Evolutionary conservation across 2,888 invertebrate genomes (phyloP), one percentile per base, ranked within the genome.

Genomic region (Apamea monoglypha): DNA sequence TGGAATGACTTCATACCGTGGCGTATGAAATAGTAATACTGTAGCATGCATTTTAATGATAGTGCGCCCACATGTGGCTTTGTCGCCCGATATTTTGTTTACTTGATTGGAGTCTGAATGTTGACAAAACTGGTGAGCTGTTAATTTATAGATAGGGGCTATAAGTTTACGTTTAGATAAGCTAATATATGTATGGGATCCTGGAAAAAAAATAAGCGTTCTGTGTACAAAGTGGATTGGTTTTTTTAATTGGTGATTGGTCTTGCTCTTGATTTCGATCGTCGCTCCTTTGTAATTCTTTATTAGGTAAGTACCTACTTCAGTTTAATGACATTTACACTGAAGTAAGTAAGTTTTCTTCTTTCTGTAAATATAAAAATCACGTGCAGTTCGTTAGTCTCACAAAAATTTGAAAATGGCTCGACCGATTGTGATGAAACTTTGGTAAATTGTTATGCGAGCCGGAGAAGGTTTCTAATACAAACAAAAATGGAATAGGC

Each of bases 11-110:
- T 80, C 74, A 80, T 83, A 76, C 75, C 36, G 79, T 75, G 25
- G 36, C 69, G 29, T 75, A 84, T 81, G 67, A 67, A 84, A 81
- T 73, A 87, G 74, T 87, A 75, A 80, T 72, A 73, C 73, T 59
- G 81, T 75, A 59, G 75, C 77, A 76, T 87, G 81, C 81, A 87
- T 87, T 84, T 83, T 77, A 84, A 81, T 84, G 77, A 84, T 71
- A 87, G 64, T 76, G 66, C 63, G 76, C 53, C 74, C 87, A 84
- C 85, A 84, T 75, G 77, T 75, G 81, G 85, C 87, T 81, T 80
- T 75, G 85, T 84, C 44, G 53, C 5, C 18, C 36, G 64, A 81
- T 67, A 83, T 83, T 77, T 84, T 81, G 87, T 87, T 84, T 76
- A 74, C 85, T 81, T 87, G 75, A 87, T 84, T 76, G 81, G 81